Base-by-base conservation (phyloP, 1,140 invertebrate genomes). In the Octopus sinensis region DNA sequence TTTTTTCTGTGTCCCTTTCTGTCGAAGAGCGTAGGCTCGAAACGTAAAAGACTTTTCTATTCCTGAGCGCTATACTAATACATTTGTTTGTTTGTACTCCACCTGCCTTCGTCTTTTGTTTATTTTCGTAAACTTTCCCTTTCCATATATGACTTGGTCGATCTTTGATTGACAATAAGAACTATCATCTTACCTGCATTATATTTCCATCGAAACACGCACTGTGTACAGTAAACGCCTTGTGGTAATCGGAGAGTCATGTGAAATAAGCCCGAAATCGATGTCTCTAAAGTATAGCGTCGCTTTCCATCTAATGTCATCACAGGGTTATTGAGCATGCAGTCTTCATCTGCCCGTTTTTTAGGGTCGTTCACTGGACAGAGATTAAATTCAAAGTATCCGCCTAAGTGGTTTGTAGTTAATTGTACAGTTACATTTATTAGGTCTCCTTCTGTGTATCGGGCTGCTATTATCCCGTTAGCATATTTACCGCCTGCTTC, bases 351-450 rank as follows among this genome's bases (percentile, higher is more conserved):
- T 3, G 82, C 83, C 7, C 6, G 51, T 23, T 13, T 80, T 4
- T 78, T 79, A 43, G 80, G 79, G 88, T 90, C 89, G 54, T 91
- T 92, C 87, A 93, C 92, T 0, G 95, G 93, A 87, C 96, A 97
- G 0, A 96, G 86, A 77, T 95, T 92, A 90, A 97, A 97, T 87
- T 96, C 95, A 86, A 97, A 97, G 89, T 94, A 96, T 17, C 96
- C 96, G 83, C 56, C 68, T 13, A 84, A 43, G 6, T 73, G 68
- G 30, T 73, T 73, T 13, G 30, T 23, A 4, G 68, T 73, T 23
- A 73, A 17, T 73, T 73, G 9, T 23, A 73, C 5, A 9, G 13
- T 13, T 5, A 13, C 68, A 13, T 6, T 9, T n/a, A 73, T 73
- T 13, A 12, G 9, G 1, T 73, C 17, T 1, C 68, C 68, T 5